These are phyloP conservation scores for Hydroisotoma schaefferi DNA, from an alignment of 2,888 invertebrate species.

Conservation along the genomic window DNA sequence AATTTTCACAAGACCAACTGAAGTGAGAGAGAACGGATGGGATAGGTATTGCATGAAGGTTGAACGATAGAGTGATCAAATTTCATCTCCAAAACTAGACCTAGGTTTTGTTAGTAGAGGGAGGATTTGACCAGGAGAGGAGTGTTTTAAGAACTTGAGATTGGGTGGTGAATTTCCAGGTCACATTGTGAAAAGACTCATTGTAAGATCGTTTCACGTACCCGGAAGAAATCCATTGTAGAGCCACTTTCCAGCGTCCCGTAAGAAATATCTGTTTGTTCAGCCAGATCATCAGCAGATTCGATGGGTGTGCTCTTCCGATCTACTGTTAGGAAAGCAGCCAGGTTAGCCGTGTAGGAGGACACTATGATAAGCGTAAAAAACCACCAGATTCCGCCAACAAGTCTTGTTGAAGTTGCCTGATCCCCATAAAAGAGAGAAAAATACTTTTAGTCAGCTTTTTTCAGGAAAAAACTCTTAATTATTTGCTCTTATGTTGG, in stretches of 20 bases:
- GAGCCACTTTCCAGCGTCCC: constrained; percentile 91
- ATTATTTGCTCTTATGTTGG: constrained; percentile 2
- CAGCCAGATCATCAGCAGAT: constrained; percentile 89
- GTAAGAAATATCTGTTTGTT: constrained; percentile 88
- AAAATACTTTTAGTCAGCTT: constrained; percentile 9
- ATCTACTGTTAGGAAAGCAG: constrained; percentile 96
- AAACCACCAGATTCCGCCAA: constrained; percentile 99
- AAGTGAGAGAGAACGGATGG: too few relatives aligned
- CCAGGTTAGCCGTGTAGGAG: constrained; percentile 96
- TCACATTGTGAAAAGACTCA: background rate
- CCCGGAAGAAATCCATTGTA: constrained; percentile 96
- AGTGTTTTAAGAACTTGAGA: too few relatives aligned
- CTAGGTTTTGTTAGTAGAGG: too few relatives aligned
- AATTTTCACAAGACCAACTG: too few relatives aligned
- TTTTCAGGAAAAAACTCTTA: background rate
- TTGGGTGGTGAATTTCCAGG: constrained; percentile 13
- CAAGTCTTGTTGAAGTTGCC: constrained; percentile 90
- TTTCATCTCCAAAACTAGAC: too few relatives aligned
- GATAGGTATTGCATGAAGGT: too few relatives aligned
- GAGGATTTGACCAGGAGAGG: too few relatives aligned
- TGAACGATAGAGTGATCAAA: too few relatives aligned
- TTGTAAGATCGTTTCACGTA: constrained; percentile 51
- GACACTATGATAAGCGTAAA: constrained; percentile 98
- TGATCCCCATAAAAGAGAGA: too few relatives aligned
- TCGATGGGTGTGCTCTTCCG: constrained; percentile 93